Evolutionary conservation across 2,113 vertebrate genomes (phyloP).

Genomic region (Rhinichthys klamathensis): DNA sequence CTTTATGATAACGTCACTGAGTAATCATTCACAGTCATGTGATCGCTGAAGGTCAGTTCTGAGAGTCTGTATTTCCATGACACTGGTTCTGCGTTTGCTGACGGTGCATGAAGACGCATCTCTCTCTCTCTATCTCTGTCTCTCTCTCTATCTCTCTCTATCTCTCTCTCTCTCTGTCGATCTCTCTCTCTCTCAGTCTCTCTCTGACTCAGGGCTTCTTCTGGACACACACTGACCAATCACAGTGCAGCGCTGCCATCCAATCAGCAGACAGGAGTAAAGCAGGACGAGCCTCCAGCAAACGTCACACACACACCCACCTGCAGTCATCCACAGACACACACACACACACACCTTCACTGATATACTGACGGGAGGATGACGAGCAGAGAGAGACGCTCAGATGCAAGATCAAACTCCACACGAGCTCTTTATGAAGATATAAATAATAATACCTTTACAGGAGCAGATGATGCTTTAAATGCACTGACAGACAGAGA

Average conservation of each 20-base stretch:
- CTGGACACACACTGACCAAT: conserved; percentile 41
- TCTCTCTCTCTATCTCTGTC: conserved; percentile 15
- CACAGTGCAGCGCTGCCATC: conserved; percentile 26
- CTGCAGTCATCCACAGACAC: background rate
- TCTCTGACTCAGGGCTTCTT: conserved; percentile 42
- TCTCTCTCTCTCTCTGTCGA: conserved; percentile 9
- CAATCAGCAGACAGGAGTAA: conserved; percentile 23
- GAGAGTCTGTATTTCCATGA: background rate
- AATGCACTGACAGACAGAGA: background rate
- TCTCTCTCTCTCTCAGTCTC: conserved; percentile 16
- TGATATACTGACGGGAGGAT: background rate
- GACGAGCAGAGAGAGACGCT: background rate
- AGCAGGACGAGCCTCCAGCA: conserved; percentile 43
- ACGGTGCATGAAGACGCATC: background rate
- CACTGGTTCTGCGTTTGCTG: conserved; percentile 4
- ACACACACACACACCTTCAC: background rate
- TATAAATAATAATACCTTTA: background rate
- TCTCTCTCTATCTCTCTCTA: conserved; percentile 18
- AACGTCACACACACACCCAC: conserved; percentile 2
- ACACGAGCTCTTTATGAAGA: background rate
- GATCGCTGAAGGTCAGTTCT: too few relatives aligned
- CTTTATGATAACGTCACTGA: background rate
- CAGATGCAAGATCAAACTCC: background rate
- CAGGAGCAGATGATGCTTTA: background rate
- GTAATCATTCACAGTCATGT: background rate